Evolutionary conservation across 2,113 vertebrate species (phyloP), one percentile per base, ranked within the genome.

Genomic region (Jacana jacana): DNA sequence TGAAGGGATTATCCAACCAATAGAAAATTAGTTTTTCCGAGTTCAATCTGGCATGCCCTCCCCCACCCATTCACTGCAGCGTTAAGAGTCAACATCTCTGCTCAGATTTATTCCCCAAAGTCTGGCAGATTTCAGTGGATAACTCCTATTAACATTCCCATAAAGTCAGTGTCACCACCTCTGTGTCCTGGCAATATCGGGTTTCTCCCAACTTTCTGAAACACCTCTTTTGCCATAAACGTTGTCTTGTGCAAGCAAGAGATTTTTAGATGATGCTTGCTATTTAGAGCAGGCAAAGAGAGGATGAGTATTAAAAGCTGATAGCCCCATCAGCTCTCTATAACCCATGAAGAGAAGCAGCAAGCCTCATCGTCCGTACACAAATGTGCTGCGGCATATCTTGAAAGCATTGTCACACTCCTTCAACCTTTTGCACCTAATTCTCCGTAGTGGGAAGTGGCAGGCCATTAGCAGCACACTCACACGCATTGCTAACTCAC

Each of bases 1-100:
- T 86, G 68, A 93, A 83, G 55, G 69, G 54, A 88, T 92, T 83
- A 91, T 46, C 76, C 86, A 86, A 68, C 51, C 72, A 91, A 81
- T 64, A 42, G 60, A 84, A 92, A 96, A 91, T 70, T 46, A 81
- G 13, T 68, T 78, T 91, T 88, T 28, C 37, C 0, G 1, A 66
- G 33, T 71, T 81, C 55, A 86, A 14, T 64, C 69, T 0, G 3
- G 3, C 42, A 25, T 48, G 16, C 30, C 33, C 49, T 79, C 31
- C 35, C 30, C 46, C 2, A 0, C 17, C 37, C 51, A 60, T 46
- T 40, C 68, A 17, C 33, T 0, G 2, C 88, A 52, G 4, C 9
- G 31, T 51, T 81, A 4, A 51, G 14, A 78, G 39, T 33, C 37
- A 77, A 63, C 31, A 65, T 73, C 49, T 48, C 82, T 3, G 4